Conservation (phyloP, 2,113 vertebrate species). For the Labrus mixtus region DNA sequence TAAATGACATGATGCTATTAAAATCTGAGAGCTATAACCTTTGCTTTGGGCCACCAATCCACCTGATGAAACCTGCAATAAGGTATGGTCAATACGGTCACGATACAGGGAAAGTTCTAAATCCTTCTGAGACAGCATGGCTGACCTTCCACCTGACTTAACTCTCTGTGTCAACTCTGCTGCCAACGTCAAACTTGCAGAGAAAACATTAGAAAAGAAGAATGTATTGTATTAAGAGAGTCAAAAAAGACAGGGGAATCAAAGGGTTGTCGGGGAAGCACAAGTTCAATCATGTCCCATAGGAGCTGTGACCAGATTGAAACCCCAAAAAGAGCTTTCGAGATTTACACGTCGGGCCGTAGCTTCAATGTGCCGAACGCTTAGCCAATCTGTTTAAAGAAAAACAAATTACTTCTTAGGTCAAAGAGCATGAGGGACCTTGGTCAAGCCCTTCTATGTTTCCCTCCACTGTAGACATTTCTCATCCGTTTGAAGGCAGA, state of each 20-base stretch:
- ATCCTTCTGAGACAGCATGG: constrained; percentile 24
- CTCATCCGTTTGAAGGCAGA: constrained; percentile 82
- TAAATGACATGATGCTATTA: neutral
- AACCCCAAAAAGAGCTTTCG: constrained; percentile 61
- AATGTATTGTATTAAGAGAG: constrained; percentile 23
- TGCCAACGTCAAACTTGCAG: constrained; percentile 51
- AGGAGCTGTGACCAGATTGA: constrained; percentile 54
- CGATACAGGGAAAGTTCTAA: constrained; percentile 60
- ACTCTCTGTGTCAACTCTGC: constrained; percentile 42
- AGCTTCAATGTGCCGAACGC: constrained; percentile 67
- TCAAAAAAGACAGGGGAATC: neutral
- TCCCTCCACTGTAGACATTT: constrained; percentile 61
- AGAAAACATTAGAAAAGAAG: constrained; percentile 53
- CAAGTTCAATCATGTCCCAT: constrained; percentile 46
- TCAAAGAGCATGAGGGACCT: constrained; percentile 68
- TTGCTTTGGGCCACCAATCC: neutral
- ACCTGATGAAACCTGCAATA: neutral
- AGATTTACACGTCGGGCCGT: constrained; percentile 77
- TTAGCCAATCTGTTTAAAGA: constrained; percentile 75
- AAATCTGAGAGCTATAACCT: neutral
- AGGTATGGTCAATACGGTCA: constrained; percentile 23
- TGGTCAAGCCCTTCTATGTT: constrained; percentile 72
- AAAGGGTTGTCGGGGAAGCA: constrained; percentile 1
- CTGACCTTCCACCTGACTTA: constrained; percentile 61
- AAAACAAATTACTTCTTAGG: constrained; percentile 78